Percentiles rank a stretch among this genome's conserved stretches.
Conservation (phyloP, 2,888 invertebrate species). For the Mellilla xanthometata region DNA sequence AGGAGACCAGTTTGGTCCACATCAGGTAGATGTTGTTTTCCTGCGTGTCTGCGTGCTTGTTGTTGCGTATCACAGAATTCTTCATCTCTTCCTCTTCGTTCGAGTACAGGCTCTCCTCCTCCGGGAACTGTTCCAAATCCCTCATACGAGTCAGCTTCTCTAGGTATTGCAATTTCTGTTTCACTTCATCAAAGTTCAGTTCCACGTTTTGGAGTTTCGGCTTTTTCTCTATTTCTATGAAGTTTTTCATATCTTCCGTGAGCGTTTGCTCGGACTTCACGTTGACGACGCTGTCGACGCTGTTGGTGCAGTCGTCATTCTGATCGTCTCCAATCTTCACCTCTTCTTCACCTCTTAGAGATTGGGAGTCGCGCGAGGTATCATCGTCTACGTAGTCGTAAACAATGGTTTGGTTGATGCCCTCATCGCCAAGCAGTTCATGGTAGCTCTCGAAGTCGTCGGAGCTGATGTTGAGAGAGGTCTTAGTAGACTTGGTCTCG, state of each 20-base stretch:
- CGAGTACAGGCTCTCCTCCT: conserved; percentile 32
- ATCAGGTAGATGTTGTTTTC: conserved; percentile 45
- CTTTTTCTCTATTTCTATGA: conserved; percentile 14
- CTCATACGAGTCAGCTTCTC: conserved; percentile 47
- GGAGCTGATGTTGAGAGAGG: conserved; percentile 41
- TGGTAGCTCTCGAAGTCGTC: conserved; percentile 60
- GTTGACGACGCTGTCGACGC: conserved; percentile 47
- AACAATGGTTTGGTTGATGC: conserved; percentile 26
- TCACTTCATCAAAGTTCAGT: conserved; percentile 52
- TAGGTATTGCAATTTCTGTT: conserved; percentile 53
- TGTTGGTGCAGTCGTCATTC: conserved; percentile 41
- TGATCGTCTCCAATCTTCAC: conserved; percentile 39
- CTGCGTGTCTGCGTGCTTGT: conserved; percentile 29
- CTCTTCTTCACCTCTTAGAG: conserved; percentile 40
- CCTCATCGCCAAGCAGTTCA: conserved; percentile 48
- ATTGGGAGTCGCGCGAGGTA: conserved; percentile 28
- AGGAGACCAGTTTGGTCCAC: conserved; percentile 68
- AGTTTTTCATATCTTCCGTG: conserved; percentile 39
- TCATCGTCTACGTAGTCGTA: background rate
- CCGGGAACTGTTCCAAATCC: conserved; percentile 39
- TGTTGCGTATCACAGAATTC: conserved; percentile 22
- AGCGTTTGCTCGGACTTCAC: conserved; percentile 36
- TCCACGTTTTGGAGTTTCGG: conserved; percentile 49
- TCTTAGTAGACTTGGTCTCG: conserved; percentile 34
- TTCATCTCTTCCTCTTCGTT: conserved; percentile 24